Base-by-base conservation (phyloP, 2,888 invertebrate species). In the Parochlus steinenii region DNA sequence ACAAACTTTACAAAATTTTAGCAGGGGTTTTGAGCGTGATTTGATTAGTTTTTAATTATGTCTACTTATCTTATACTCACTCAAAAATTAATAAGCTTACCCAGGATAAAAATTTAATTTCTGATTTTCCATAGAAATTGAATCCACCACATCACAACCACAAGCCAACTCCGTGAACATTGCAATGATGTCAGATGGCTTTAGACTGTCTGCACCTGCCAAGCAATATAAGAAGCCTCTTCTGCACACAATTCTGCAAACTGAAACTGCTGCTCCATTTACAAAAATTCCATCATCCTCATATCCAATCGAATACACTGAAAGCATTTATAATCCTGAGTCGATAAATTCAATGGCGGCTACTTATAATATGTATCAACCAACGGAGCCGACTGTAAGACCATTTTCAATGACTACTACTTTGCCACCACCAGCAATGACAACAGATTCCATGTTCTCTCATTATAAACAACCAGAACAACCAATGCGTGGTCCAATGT, bases 401-500 rank as follows among this genome's bases (percentile, higher is more conserved):
- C 43, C 50, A 10, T 39, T 43, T 16, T 40, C 51, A 2, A 46
- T 50, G 7, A 62, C 63, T 5, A 63, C 64, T 31, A 63, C 66
- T 1, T 61, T 65, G 28, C 61, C 64, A 1, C 56, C 59, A 2
- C 48, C 61, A 10, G 64, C 68, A 41, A 54, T 69, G 39, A 67
- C 70, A 14, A 68, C 69, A 1, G 71, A 74, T 50, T 62, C 69
- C 0, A 52, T 71, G 10, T 71, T 72, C 50, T 66, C 67, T 28
- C 65, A 72, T 41, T 70, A 71, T 46, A 69, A 69, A 46, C 65
- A 69, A 42, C 68, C 74, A 0, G 57, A 62, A 3, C 64, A 70
- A 34, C 73, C 78, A 0, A 56, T 70, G 1, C 51, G 60, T 36
- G 68, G 70, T 0, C 73, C 74, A 1, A 63, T 76, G 67, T 81